These are phyloP conservation scores for Amphipoea lucens DNA, from an alignment of 2,888 invertebrate species.

Conservation along the genomic window DNA sequence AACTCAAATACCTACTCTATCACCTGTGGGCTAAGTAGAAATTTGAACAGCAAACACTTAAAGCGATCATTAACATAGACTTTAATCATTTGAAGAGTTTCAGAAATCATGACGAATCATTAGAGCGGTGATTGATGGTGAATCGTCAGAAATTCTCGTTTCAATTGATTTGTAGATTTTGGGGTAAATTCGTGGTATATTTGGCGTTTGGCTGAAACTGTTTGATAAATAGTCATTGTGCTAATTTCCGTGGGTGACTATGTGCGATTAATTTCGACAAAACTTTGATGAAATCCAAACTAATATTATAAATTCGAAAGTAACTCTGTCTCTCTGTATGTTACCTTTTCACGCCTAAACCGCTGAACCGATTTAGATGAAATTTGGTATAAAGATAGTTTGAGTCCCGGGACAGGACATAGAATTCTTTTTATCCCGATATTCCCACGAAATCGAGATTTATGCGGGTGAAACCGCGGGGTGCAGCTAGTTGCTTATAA, in stretches of 20 bases:
- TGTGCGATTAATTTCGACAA: constrained; percentile 2
- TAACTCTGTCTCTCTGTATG: no score
- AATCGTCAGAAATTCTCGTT: constrained; percentile 28
- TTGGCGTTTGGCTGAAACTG: not conserved
- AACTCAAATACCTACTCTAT: constrained; percentile 13
- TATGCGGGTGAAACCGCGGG: no score
- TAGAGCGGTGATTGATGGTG: constrained; percentile 38
- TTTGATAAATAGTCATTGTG: not conserved
- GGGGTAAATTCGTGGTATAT: constrained; percentile 10
- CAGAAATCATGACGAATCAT: constrained; percentile 44
- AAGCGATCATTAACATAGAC: constrained; percentile 33
- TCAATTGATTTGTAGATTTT: constrained; percentile 39
- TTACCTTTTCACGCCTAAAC: no score
- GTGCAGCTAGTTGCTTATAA: no score
- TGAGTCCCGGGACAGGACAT: no score
- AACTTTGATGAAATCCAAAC: not conserved
- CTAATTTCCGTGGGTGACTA: not conserved
- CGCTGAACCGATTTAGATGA: no score
- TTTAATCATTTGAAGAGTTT: constrained; percentile 53
- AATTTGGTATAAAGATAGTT: no score
- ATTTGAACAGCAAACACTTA: not conserved
- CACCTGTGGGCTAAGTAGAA: accelerated
- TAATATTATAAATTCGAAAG: no score
- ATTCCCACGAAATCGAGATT: no score
- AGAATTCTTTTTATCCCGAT: no score